Evolutionary conservation across 1,140 invertebrate species (phyloP), one percentile per base, ranked within the genome.

Genomic region (Diabrotica virgifera): DNA sequence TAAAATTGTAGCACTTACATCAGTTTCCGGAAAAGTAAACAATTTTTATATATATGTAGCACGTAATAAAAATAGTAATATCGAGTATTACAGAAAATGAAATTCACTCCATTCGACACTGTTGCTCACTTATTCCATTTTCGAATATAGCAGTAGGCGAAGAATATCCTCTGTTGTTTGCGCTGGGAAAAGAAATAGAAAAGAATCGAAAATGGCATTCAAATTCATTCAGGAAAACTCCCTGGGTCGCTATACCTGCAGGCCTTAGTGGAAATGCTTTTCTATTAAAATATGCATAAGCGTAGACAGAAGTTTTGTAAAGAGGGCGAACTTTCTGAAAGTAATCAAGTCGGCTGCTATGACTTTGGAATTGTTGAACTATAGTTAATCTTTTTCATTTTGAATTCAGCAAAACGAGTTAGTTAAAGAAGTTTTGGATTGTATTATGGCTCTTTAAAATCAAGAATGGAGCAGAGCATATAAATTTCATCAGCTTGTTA

Each of bases 211-310:
- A 57, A 57, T 37, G 55, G 36, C 55, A 57, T 57, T 57, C 10
- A 57, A 57, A 57, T 57, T 57, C 55, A 57, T 57, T 57, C 55
- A 24, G 55, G 36, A n/a, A 36, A 12, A 57, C 24, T 57, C 55
- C 55, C 55, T n/a, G 7, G 55, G 55, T 36, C 55, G 36, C 24
- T 14, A 55, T 57, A 57, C 55, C 55, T 57, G 55, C 55, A 24
- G 55, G 55, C 10, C 36, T 57, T 57, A 36, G 55, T 36, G 36
- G 55, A 37, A 57, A 57, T 36, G 24, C 36, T 57, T 36, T 40
- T 36, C 55, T 57, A 57, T 57, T 57, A 57, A 57, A 57, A 57
- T 57, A 57, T 57, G 55, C 55, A 57, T 57, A 9, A 57, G 36
- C 55, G 55, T 36, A 57, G 55, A 37, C 36, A 12, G 55, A 57